Percentiles rank a stretch among this genome's conserved stretches.
Evolutionary conservation across 2,888 invertebrate species (phyloP).

Genomic region (Mimumesa dahlbomi): DNA sequence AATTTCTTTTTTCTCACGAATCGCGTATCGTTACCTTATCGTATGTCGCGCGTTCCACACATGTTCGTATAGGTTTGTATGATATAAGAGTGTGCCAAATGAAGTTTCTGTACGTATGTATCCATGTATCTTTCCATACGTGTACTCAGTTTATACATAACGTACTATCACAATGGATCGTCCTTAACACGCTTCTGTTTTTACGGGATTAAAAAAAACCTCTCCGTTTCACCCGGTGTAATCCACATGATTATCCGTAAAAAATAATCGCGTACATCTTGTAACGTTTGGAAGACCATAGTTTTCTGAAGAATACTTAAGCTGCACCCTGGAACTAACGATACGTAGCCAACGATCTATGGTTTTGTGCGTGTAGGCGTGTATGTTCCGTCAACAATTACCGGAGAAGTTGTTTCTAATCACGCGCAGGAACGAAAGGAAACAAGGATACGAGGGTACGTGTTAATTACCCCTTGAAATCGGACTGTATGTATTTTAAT

Average conservation of each 20-base stretch:
- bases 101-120: conserved; percentile 10
- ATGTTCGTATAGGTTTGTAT: neutral
- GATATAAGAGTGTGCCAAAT: neutral
- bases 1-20: conserved; percentile 16
- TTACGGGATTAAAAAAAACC: conserved; percentile 27
- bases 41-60: conserved; percentile 1
- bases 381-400: conserved; percentile 1
- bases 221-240: conserved; percentile 13
- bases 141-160: conserved; percentile 44
- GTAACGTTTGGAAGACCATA: conserved; percentile 54
- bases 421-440: conserved; percentile 25
- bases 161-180: conserved; percentile 57
- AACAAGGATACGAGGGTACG: conserved; percentile 20
- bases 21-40: conserved; percentile 19
- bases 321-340: conserved; percentile 7
- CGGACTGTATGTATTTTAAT: neutral
- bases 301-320: conserved; percentile 37
- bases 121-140: conserved; percentile 9
- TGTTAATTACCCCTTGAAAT: neutral
- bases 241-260: conserved; percentile 13
- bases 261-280: conserved; percentile 36
- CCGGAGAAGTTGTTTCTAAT: conserved; percentile 33
- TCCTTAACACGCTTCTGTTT: conserved; percentile 29
- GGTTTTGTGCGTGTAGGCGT: conserved; percentile 49
- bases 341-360: conserved; percentile 2